phyloP scores from a whole-genome alignment of 92 coral and sea anemone species.

The Chrysogorgia sp. region DNA sequence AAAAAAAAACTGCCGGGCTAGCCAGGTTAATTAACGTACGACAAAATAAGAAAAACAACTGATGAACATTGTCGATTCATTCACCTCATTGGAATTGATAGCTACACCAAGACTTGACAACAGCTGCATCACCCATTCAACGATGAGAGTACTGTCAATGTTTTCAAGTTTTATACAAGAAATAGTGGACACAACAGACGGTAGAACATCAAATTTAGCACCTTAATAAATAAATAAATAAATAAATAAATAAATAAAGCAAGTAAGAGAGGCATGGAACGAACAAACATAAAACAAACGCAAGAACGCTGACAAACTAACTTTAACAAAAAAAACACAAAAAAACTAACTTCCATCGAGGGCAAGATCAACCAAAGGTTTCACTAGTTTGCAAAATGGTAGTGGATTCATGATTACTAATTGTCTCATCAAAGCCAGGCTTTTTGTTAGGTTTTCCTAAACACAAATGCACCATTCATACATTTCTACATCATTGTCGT shows the following conservation, averaged over 20 bases:
- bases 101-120: neutral
- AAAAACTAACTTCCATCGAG: neutral
- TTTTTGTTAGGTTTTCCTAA: slow-evolving; percentile 21
- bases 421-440: neutral
- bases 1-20: neutral
- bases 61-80: too few species aligned
- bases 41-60: too few species aligned
- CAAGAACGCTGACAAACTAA: neutral
- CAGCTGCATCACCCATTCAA: neutral
- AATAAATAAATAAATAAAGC: neutral
- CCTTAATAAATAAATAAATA: neutral
- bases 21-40: too few species aligned
- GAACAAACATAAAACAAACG: neutral
- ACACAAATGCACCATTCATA: neutral
- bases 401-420: neutral
- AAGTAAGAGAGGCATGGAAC: neutral
- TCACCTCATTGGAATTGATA: neutral
- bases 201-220: neutral
- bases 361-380: slow-evolving; percentile 19
- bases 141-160: neutral
- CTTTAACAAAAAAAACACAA: neutral
- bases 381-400: neutral
- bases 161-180: neutral
- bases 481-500: neutral
- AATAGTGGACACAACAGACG: neutral